phyloP scores from a whole-genome alignment of 2,888 invertebrate species.

The Acronicta aceris region DNA sequence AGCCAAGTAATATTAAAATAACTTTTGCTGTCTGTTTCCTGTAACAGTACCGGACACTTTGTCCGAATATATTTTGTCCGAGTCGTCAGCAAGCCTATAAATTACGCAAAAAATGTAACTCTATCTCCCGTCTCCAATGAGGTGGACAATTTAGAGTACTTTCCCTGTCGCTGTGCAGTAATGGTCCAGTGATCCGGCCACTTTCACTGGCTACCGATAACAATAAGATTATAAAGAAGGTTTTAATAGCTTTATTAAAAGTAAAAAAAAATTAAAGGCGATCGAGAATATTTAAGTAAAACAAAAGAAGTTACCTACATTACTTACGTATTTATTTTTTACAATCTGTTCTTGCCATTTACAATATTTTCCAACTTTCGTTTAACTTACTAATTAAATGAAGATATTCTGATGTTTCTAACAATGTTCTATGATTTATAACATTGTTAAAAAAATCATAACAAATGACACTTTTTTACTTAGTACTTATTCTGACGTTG shows the following conservation, averaged over 20 bases:
- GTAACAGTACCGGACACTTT: too few species aligned
- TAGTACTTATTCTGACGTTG: neutral
- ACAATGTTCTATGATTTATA: too few species aligned
- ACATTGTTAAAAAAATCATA: too few species aligned
- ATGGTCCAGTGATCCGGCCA: conserved; percentile 49
- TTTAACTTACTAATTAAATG: too few species aligned
- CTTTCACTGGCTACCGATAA: conserved; percentile 57
- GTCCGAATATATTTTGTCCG: too few species aligned
- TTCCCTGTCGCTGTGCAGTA: conserved; percentile 53
- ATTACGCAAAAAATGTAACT: conserved; percentile 26
- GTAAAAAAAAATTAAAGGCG: neutral
- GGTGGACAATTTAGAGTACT: conserved; percentile 50
- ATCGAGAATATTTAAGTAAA: conserved; percentile 2
- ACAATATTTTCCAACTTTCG: too few species aligned
- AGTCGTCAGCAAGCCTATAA: too few species aligned
- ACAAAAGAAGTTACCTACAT: neutral
- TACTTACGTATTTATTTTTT: too few species aligned
- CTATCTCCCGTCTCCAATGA: conserved; percentile 36
- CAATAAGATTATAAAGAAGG: conserved; percentile 25
- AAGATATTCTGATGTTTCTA: too few species aligned
- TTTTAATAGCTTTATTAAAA: neutral
- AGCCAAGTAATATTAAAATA: too few species aligned
- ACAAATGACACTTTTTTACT: neutral
- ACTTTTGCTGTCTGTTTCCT: too few species aligned
- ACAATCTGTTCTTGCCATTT: too few species aligned